These are phyloP conservation scores for Gavia stellata DNA, from an alignment of 2,113 vertebrate species.

Conservation along the genomic window DNA sequence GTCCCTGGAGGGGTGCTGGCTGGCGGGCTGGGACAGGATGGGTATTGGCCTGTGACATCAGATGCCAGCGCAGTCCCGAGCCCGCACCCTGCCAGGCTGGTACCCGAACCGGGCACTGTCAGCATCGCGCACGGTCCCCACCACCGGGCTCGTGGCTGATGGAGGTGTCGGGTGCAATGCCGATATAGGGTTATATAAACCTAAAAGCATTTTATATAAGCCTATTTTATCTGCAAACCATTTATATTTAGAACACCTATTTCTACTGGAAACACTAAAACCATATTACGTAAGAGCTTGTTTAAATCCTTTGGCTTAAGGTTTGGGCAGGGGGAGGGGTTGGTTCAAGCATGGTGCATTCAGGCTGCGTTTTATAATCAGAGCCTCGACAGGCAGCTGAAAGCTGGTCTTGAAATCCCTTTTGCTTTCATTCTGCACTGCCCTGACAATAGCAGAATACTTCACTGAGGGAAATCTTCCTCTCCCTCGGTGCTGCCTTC, in stretches of 20 bases:
- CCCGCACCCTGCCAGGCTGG: accelerated
- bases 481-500: not conserved
- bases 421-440: not conserved
- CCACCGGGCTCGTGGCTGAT: accelerated
- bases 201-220: slow-evolving; percentile 50
- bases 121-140: accelerated
- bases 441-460: not conserved
- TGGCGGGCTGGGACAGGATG: accelerated
- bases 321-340: slow-evolving; percentile 26
- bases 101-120: not conserved
- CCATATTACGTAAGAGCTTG: slow-evolving; percentile 38
- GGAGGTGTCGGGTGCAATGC: not conserved
- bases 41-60: accelerated
- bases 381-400: not conserved
- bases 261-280: slow-evolving; percentile 57
- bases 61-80: accelerated
- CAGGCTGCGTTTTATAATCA: not conserved
- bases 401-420: not conserved
- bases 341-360: not conserved
- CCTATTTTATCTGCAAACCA: slow-evolving; percentile 51
- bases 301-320: slow-evolving; percentile 57
- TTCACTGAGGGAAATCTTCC: not conserved
- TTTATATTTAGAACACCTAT: slow-evolving; percentile 62
- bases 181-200: slow-evolving; percentile 13
- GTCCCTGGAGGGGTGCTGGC: not conserved